Conservation (phyloP, 2,113 vertebrate species). For the Pelusios castaneus region DNA sequence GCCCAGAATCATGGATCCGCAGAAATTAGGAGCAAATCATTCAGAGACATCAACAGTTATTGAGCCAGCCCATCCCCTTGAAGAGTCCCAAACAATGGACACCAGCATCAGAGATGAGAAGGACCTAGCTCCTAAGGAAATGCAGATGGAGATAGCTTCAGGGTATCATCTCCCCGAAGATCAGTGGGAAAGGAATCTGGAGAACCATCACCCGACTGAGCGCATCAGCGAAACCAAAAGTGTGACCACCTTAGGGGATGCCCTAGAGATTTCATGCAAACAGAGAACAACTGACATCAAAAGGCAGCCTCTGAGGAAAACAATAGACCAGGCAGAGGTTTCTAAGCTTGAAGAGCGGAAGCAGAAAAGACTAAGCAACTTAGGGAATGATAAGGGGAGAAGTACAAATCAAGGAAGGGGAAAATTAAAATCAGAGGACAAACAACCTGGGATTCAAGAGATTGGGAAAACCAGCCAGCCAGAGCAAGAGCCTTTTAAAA, state of each 20-base stretch:
- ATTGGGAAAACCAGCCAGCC: neutral
- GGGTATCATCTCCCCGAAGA: neutral
- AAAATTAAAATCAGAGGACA: neutral
- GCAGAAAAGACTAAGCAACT: neutral
- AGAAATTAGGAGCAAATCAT: neutral
- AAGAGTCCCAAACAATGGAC: neutral
- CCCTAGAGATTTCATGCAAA: neutral
- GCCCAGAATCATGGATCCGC: neutral
- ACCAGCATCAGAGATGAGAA: neutral
- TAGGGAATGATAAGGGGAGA: neutral
- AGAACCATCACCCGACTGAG: neutral
- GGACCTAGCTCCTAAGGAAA: neutral
- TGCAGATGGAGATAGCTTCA: neutral
- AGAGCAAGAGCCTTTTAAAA: constrained; percentile 12
- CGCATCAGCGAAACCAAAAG: neutral
- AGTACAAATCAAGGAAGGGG: neutral
- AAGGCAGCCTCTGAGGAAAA: neutral
- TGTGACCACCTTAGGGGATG: neutral
- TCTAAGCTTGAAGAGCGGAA: neutral
- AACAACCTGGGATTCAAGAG: neutral
- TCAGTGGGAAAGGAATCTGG: neutral
- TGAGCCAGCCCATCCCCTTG: neutral
- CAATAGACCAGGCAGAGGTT: neutral
- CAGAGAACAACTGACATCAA: neutral
- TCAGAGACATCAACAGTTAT: neutral